Base-by-base conservation (phyloP, 2,113 vertebrate species). In the Trachemys scripta region DNA sequence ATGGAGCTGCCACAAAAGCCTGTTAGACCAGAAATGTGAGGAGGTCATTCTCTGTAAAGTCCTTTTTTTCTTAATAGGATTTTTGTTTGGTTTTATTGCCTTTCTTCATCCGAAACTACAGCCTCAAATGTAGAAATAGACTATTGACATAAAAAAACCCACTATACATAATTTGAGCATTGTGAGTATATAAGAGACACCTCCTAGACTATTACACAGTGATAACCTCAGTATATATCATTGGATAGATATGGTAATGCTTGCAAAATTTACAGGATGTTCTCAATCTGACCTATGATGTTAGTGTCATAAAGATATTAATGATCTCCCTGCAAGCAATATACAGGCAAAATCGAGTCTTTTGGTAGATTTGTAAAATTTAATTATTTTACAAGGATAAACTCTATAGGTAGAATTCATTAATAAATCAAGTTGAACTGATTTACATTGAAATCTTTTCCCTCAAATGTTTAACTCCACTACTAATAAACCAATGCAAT, bases 301-400 rank as follows among this genome's bases (percentile, higher is more conserved):
- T 69, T 19, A 22, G 25, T 57, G 29, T 59, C 25, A 57, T 76
- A 38, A 38, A 82, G 65, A 25, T 45, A 45, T 82, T 91, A 89
- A 76, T 45, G 51, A 86, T 80, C 49, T 86, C 86, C 78, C 84
- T 59, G 54, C 20, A 22, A 87, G 51, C 2, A 24, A 88, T 22
- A 38, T 24, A 35, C 0, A 2, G 82, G 49, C 72, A 88, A 88
- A 95, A 86, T 1, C 7, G 27, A 72, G 20, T 49, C 17, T 47
- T 90, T 86, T 86, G 3, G 0, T 42, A 25, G 88, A 7, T 53
- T 88, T 90, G 76, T 53, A 54, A 81, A 91, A 83, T 69, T 80
- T 80, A 84, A 92, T 90, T 91, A 57, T 93, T 96, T 96, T 89
- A 51, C 54, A 53, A 65, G 89, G 76, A 35, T 84, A 90, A 92